phyloP scores from a whole-genome alignment of 2,888 invertebrate genomes.

The Hecatera dysodea region DNA sequence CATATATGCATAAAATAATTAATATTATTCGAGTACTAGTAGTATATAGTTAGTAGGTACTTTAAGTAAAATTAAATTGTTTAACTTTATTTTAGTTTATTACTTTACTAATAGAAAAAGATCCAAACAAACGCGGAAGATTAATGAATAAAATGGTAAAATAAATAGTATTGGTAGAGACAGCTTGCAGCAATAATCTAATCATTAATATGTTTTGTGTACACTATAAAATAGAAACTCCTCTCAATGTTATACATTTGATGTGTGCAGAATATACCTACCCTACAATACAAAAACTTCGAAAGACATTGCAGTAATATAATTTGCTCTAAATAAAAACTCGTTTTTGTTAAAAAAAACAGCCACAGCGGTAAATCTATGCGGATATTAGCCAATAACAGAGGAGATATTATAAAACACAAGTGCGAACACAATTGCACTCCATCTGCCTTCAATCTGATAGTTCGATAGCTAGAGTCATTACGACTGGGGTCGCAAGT shows the following conservation, averaged over 20 bases:
- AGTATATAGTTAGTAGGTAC: background rate
- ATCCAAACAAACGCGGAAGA: background rate
- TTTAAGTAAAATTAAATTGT: background rate
- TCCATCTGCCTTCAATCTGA: background rate
- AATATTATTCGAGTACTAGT: background rate
- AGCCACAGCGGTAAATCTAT: background rate
- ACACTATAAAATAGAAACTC: background rate
- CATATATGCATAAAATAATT: conserved; percentile 2
- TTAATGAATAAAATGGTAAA: background rate
- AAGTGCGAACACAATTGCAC: background rate
- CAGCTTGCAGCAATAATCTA: conserved; percentile 36
- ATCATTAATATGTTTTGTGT: background rate
- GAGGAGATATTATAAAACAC: background rate
- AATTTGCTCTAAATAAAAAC: background rate
- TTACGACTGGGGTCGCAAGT: background rate
- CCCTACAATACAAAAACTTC: background rate
- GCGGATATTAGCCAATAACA: background rate
- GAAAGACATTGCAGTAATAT: background rate
- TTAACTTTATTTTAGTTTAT: conserved; percentile 1
- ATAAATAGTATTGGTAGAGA: conserved; percentile 1
- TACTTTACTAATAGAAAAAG: background rate
- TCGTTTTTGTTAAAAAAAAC: background rate
- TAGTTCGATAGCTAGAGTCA: background rate
- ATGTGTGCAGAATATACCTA: background rate
- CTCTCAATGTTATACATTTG: conserved; percentile 11